A percentile compares a stretch with the other conserved stretches of the same genome.
Conservation (phyloP, 2,888 invertebrate genomes). For the Ischnus inquisitorius region DNA sequence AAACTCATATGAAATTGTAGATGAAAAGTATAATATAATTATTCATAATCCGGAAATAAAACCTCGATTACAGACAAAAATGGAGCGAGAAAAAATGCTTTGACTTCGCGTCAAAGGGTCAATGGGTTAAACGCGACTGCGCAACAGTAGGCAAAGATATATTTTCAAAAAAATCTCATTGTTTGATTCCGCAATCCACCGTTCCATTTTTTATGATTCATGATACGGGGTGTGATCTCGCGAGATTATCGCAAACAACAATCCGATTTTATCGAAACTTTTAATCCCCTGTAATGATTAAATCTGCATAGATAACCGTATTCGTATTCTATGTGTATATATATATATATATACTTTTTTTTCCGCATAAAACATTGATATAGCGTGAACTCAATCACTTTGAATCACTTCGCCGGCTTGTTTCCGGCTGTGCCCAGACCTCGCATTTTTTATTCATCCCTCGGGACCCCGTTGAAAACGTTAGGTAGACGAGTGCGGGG, state of each 20-base stretch:
- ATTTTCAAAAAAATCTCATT: no score
- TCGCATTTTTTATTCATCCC: slow-evolving; percentile 67
- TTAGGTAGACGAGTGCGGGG: background rate
- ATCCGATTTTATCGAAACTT: background rate
- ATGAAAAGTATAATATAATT: no score
- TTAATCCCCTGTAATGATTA: background rate
- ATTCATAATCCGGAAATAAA: no score
- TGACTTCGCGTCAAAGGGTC: no score
- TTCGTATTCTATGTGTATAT: background rate
- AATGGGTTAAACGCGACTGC: no score
- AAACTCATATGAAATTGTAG: no score
- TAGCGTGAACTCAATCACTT: slow-evolving; percentile 42
- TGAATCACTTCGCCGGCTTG: slow-evolving; percentile 56
- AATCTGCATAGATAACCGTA: background rate
- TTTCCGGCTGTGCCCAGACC: slow-evolving; percentile 49
- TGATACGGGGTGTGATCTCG: background rate
- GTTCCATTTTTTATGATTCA: no score
- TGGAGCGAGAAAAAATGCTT: no score
- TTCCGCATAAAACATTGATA: slow-evolving; percentile 6
- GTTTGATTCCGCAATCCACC: no score
- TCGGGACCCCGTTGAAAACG: slow-evolving; percentile 12
- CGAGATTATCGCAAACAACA: background rate
- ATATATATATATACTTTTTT: background rate
- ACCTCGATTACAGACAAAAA: no score
- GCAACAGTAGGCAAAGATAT: no score